These are phyloP conservation scores for Latrodectus elegans DNA, from an alignment of 2,888 invertebrate species.

Conservation along the genomic window DNA sequence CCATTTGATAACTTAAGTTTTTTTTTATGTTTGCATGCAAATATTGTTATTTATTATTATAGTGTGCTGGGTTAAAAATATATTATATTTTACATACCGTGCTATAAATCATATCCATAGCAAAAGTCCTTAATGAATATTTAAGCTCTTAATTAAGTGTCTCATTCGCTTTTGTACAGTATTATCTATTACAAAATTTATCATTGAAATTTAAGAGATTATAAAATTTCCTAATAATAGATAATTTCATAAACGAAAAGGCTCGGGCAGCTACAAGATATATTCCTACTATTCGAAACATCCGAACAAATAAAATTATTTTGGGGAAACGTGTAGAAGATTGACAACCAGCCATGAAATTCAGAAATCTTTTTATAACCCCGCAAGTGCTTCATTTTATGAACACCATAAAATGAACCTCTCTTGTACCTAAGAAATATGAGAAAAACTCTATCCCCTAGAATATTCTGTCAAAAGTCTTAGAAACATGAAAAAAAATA, in stretches of 20 bases:
- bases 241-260: not conserved
- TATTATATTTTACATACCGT: too few relatives aligned
- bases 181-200: too few relatives aligned
- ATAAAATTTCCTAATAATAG: too few relatives aligned
- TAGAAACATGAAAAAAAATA: conserved; percentile 1
- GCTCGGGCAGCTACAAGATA: not conserved
- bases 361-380: conserved; percentile 7
- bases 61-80: too few relatives aligned
- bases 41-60: too few relatives aligned
- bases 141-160: too few relatives aligned
- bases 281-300: not conserved
- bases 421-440: not conserved
- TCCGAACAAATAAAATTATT: not conserved
- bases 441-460: conserved; percentile 21
- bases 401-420: conserved; percentile 46
- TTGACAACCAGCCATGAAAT: conserved; percentile 43
- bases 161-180: too few relatives aligned
- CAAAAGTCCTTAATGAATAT: too few relatives aligned
- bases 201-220: too few relatives aligned
- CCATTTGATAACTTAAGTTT: too few relatives aligned
- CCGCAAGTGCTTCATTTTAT: conserved; percentile 49
- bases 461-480: conserved; percentile 20
- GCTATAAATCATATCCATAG: too few relatives aligned
- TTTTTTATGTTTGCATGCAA: too few relatives aligned
- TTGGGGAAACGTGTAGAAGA: conserved; percentile 10